These are phyloP conservation scores for Bombus superbus DNA, from an alignment of 1,140 invertebrate genomes.

Conservation along the genomic window DNA sequence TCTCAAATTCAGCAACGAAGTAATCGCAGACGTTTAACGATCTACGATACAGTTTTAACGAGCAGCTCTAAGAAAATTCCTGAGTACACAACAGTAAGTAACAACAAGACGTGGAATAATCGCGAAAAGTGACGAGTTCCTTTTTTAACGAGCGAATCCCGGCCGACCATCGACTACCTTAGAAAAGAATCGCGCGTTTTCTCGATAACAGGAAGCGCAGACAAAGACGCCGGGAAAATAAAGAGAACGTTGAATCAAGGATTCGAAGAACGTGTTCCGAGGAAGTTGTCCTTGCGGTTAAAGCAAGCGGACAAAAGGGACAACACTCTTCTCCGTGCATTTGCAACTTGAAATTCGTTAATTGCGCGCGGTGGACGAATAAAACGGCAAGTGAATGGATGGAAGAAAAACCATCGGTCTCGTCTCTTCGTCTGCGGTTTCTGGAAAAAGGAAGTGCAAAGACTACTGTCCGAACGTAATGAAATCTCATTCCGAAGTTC, in stretches of 20 bases:
- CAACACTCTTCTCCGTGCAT: not conserved
- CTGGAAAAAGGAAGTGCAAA: not conserved
- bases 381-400: too few relatives aligned
- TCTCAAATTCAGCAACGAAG: too few relatives aligned
- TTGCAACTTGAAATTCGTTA: conserved; percentile 1
- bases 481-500: conserved; percentile 14
- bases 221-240: not conserved
- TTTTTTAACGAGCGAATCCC: not conserved
- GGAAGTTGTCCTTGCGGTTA: not conserved
- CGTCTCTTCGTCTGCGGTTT: not conserved
- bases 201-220: not conserved
- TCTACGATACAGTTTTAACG: not conserved
- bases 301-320: not conserved
- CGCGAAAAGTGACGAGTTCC: not conserved
- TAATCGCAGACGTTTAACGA: not conserved
- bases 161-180: not conserved
- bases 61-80: not conserved
- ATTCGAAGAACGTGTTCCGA: too few relatives aligned
- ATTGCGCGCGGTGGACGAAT: not conserved
- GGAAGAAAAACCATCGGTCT: not conserved
- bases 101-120: not conserved
- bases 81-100: not conserved
- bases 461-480: not conserved
- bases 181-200: not conserved
- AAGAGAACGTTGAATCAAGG: not conserved